A percentile compares a stretch with the other conserved stretches of the same genome.
Conservation (phyloP, 2,888 invertebrate species). For the Mamestra brassicae region DNA sequence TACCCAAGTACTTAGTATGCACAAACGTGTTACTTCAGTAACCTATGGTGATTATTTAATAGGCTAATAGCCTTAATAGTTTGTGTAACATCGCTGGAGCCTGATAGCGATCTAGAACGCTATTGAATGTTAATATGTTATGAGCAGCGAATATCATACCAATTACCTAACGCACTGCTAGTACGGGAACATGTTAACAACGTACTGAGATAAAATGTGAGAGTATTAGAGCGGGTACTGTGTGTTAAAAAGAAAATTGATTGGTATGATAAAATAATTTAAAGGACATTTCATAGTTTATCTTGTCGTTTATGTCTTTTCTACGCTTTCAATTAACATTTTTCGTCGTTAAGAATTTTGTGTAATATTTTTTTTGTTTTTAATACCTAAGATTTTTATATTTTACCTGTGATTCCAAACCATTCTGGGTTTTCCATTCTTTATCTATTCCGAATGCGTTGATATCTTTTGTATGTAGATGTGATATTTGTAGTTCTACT, state of each 20-base stretch:
- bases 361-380: too few species aligned
- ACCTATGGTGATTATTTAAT: slow-evolving; percentile 54
- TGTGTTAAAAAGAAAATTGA: neutral
- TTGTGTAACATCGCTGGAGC: slow-evolving; percentile 46
- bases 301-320: slow-evolving; percentile 12
- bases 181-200: slow-evolving; percentile 26
- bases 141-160: slow-evolving; percentile 45
- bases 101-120: slow-evolving; percentile 60
- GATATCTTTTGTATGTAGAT: slow-evolving; percentile 19
- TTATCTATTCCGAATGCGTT: slow-evolving; percentile 1
- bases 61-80: slow-evolving; percentile 42
- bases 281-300: too few species aligned
- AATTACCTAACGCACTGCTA: slow-evolving; percentile 39
- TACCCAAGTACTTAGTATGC: neutral
- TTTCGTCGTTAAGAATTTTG: too few species aligned
- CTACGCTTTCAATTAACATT: too few species aligned
- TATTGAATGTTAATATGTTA: slow-evolving; percentile 59
- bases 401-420: too few species aligned
- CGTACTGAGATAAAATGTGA: slow-evolving; percentile 16
- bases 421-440: too few species aligned
- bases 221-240: neutral
- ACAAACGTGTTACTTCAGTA: slow-evolving; percentile 14
- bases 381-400: too few species aligned
- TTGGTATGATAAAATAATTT: too few species aligned
- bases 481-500: too few species aligned